phyloP scores from a whole-genome alignment of 2,113 vertebrate species.

The Gobiocypris rarus region DNA sequence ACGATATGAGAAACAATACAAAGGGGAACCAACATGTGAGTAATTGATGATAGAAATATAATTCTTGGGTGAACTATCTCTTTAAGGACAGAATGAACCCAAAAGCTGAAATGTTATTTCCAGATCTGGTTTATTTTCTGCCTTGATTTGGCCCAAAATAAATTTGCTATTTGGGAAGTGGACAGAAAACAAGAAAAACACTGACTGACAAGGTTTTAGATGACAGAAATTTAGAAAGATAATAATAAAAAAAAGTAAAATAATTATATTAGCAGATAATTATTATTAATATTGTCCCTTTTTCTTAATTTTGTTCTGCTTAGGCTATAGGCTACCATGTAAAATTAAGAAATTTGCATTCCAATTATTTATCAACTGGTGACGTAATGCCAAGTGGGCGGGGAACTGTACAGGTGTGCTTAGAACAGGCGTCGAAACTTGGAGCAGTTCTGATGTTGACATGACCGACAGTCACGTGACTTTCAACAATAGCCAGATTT shows the following conservation, averaged over 20 bases:
- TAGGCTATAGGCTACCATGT: too few species aligned
- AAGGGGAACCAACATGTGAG: too few species aligned
- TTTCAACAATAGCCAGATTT: not conserved
- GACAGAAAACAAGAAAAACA: not conserved
- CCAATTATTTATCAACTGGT: not conserved
- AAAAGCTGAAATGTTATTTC: not conserved
- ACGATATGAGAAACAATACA: too few species aligned
- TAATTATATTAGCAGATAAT: too few species aligned
- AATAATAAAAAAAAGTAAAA: too few species aligned
- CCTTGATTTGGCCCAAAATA: too few species aligned
- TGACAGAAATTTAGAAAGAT: not conserved
- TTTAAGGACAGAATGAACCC: not conserved
- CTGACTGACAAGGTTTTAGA: not conserved
- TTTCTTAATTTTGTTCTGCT: too few species aligned
- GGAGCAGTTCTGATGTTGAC: not conserved
- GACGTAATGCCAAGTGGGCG: not conserved
- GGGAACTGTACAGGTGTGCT: conserved; percentile 6
- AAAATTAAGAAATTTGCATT: too few species aligned
- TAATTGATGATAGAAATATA: too few species aligned
- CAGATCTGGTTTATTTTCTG: not conserved
- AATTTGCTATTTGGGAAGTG: too few species aligned
- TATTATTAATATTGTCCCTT: too few species aligned
- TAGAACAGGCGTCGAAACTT: conserved; percentile 2
- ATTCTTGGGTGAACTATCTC: too few species aligned
- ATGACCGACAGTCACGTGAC: conserved; percentile 17